Percentiles rank a stretch among this genome's conserved stretches.
Evolutionary conservation across 2,113 vertebrate genomes (phyloP).

Genomic region (Candoia aspera): DNA sequence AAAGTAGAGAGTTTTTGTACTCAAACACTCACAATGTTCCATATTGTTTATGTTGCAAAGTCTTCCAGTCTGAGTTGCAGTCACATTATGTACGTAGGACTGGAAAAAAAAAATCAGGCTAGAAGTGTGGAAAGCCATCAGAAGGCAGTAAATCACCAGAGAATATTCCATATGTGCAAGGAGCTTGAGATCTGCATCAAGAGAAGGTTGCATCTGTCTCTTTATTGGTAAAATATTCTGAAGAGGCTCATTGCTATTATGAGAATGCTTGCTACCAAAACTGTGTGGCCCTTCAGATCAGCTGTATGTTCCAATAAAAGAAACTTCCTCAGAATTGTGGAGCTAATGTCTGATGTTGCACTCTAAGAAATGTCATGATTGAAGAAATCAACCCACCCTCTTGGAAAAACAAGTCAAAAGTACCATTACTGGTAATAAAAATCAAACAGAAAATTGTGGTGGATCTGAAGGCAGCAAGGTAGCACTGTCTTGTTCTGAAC

Average conservation of each 20-base stretch:
- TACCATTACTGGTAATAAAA: neutral
- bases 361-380: neutral
- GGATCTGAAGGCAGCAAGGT: neutral
- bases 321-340: neutral
- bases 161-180: neutral
- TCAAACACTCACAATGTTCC: neutral
- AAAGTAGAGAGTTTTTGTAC: neutral
- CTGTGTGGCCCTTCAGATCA: neutral
- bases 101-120: neutral
- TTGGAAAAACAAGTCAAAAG: neutral
- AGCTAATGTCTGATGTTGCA: neutral
- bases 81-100: neutral
- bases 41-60: neutral
- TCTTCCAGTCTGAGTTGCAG: neutral
- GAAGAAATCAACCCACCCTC: neutral
- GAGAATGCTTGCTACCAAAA: neutral
- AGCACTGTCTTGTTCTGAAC: neutral
- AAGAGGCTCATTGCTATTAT: neutral
- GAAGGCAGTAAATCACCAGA: neutral
- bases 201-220: neutral
- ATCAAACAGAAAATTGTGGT: neutral
- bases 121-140: neutral
- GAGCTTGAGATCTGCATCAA: neutral
- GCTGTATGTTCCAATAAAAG: neutral
- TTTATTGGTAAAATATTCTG: neutral